Base-by-base conservation (phyloP, 1,140 invertebrate genomes). In the Heterodera schachtii region DNA sequence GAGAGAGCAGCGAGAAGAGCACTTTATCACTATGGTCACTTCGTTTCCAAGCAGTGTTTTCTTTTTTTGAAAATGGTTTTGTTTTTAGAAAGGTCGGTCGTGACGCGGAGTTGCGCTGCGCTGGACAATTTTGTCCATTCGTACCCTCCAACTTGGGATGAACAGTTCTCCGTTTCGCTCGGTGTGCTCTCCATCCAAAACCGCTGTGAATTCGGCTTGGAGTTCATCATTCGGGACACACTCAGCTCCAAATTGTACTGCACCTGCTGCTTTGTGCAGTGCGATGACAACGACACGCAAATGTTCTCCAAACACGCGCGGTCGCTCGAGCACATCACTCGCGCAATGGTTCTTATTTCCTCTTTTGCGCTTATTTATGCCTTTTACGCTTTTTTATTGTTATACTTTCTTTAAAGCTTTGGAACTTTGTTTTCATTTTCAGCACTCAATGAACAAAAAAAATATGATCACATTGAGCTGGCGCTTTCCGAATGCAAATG, bases 381-480 rank as follows among this genome's bases (percentile, higher is more conserved):
- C 11, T 52, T 52, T 52, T 11, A 52, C 0, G 6, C 49, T 75
- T 75, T 75, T 75, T 75, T 13, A 4, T n/a, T 6, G 60, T 0
- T 67, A 44, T 21, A 13, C 11, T 69, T 80, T 79, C n/a, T 81
- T 11, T 43, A 6, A 6, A n/a, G n/a, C 9, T 80, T 5, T 79
- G 46, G 3, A 71, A 8, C 13, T 9, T 3, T 6, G 70, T 81
- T 19, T 31, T 31, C 19, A 41, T n/a, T 19, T 81, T 81, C 21
- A 82, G 81, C 80, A 82, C 60, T 47, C 83, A 60, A 21, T 83
- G 9, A 82, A 82, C 82, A 82, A 82, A 73, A 82, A 84, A 16
- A 71, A 2, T 0, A 71, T 71, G 69, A 71, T 71, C 3, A 71
- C 69, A 11, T 46, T 71, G 31, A 43, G 11, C 69, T 71, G 69